phyloP scores from a whole-genome alignment of 92 coral and sea anemone species.

The Hydrozoanthus gracilis region DNA sequence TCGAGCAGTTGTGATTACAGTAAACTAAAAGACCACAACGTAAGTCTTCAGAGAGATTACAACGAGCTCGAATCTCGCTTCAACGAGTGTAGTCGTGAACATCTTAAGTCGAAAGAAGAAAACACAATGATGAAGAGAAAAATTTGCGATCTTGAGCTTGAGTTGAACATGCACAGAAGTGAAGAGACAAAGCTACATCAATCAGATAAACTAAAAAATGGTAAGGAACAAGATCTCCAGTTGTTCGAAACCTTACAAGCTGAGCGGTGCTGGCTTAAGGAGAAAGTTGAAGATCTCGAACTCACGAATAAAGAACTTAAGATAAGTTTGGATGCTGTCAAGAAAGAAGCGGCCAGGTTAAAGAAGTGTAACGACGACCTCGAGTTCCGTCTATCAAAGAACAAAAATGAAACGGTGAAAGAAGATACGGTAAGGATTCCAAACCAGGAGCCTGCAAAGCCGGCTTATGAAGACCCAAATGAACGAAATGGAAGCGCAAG shows the following conservation, averaged over 20 bases:
- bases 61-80: neutral
- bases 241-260: conserved; percentile 11
- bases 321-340: conserved; percentile 25
- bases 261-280: conserved; percentile 33
- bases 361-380: conserved; percentile 6
- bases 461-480: neutral
- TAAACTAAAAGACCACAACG: conserved; percentile 1
- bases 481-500: neutral
- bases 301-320: conserved; percentile 25
- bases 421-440: neutral
- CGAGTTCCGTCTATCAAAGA: conserved; percentile 7
- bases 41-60: conserved; percentile 9
- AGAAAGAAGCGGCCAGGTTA: conserved; percentile 29
- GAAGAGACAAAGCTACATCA: neutral
- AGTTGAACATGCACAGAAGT: neutral
- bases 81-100: neutral
- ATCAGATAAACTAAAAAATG: neutral
- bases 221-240: conserved; percentile 1
- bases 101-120: conserved; percentile 53
- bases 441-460: neutral
- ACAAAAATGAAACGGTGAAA: neutral
- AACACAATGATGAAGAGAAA: conserved; percentile 21
- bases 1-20: neutral
- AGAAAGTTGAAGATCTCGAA: conserved; percentile 34
- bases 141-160: conserved; percentile 1